Base-by-base conservation (phyloP, 1,140 invertebrate genomes). In the Schlechtendalia chinensis region DNA sequence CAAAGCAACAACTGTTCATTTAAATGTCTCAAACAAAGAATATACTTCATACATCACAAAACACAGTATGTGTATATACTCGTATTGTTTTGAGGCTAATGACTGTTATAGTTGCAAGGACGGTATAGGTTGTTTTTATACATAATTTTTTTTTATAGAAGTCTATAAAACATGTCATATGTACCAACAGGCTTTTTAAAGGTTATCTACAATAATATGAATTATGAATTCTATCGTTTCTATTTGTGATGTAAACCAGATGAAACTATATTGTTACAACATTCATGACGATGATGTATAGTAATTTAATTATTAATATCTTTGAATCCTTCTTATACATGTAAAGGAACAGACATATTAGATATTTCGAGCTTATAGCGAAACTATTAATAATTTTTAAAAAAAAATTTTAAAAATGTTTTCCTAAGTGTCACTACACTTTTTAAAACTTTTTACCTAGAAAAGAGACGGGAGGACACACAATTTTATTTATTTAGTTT, bases 41-140 rank as follows among this genome's bases (percentile, higher is more conserved):
- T n/a, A n/a, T n/a, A n/a, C n/a, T n/a, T n/a, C n/a, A n/a, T n/a
- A n/a, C n/a, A n/a, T n/a, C n/a, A n/a, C n/a, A n/a, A n/a, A n/a
- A n/a, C n/a, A n/a, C n/a, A n/a, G n/a, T n/a, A n/a, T n/a, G n/a
- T n/a, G n/a, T n/a, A n/a, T 19, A 39, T 45, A 45, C 22, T 2
- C n/a, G 3, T 39, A 4, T 39, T 39, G 32, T 29, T 39, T 4
- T 75, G 29, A 75, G 29, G 54, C 54, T 75, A 58, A 75, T 58
- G 72, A 75, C 29, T 22, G 29, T 75, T 58, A 29, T 75, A n/a
- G 11, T 56, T 22, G 17, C 72, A 75, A 75, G 72, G 72, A 58
- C 50, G 10, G 54, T 54, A 12, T 3, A 22, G n/a, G n/a, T n/a
- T n/a, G n/a, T 32, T 72, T 47, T 67, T 47, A 67, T 67, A n/a